A percentile compares a stretch with the other conserved stretches of the same genome.
These are phyloP conservation scores for Taurulus bubalis DNA, from an alignment of 2,113 vertebrate species.

Conservation along the genomic window DNA sequence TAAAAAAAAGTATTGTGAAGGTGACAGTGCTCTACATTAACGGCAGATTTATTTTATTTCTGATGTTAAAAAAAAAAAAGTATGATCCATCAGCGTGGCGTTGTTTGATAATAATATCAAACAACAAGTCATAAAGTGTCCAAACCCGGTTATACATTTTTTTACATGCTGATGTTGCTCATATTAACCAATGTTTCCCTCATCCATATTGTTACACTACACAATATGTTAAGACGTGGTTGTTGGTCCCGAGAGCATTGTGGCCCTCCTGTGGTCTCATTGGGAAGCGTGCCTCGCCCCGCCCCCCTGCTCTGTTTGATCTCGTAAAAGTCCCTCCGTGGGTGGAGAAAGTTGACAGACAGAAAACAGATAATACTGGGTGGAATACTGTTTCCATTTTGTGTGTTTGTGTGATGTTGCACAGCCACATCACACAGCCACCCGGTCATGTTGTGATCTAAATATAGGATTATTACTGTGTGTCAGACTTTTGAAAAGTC, in stretches of 20 bases:
- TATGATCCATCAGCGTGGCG: neutral
- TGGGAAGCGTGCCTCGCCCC: conserved; percentile 26
- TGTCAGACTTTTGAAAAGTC: conserved; percentile 5
- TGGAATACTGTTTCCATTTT: conserved; percentile 76
- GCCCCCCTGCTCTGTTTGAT: conserved; percentile 20
- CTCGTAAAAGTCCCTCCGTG: conserved; percentile 83
- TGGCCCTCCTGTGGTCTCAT: conserved; percentile 73
- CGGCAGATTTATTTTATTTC: accelerated
- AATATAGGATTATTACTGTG: conserved; percentile 2
- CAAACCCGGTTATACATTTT: no score
- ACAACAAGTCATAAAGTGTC: neutral
- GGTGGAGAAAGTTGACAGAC: conserved; percentile 79
- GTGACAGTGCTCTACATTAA: neutral
- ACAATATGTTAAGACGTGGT: neutral
- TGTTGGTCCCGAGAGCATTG: neutral
- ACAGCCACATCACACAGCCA: conserved; percentile 3
- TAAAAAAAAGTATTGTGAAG: neutral
- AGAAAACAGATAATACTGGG: conserved; percentile 61
- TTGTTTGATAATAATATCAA: neutral
- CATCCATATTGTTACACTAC: neutral
- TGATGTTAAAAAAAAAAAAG: neutral
- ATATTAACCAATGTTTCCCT: neutral
- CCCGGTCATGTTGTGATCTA: neutral
- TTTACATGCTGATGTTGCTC: no score
- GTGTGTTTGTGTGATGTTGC: conserved; percentile 36